Percentiles rank a stretch among this genome's conserved stretches.
Evolutionary conservation across 2,113 vertebrate genomes (phyloP).

Genomic region (Poecile atricapillus): DNA sequence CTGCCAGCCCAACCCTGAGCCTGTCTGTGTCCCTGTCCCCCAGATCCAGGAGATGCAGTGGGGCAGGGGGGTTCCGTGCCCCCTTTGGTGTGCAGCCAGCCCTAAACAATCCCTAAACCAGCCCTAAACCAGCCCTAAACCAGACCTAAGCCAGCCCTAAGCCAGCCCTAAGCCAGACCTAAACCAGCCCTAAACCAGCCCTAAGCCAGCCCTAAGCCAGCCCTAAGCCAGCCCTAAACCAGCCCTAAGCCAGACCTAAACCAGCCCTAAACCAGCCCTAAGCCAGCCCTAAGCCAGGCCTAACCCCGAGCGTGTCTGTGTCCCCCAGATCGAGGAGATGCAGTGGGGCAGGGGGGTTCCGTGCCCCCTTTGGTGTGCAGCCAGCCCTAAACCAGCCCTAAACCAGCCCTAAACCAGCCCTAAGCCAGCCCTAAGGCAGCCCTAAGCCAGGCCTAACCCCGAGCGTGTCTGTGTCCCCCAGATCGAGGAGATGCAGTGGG

Average conservation of each 20-base stretch:
- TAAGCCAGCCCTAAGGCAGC: background rate
- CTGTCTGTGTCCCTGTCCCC: background rate
- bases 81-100: background rate
- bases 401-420: background rate
- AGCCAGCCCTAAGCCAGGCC: background rate
- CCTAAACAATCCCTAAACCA: background rate
- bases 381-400: background rate
- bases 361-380: background rate
- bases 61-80: background rate
- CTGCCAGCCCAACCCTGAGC: background rate
- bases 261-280: background rate
- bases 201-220: too few species aligned
- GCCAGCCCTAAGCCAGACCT: background rate
- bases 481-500: slow-evolving; percentile 94
- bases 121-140: background rate
- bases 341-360: background rate
- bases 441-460: background rate
- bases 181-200: background rate
- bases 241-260: background rate
- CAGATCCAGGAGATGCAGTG: background rate
- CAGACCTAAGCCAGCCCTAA: background rate
- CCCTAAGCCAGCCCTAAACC: background rate
- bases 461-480: slow-evolving; percentile 11
- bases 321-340: background rate
- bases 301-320: background rate